Conservation (phyloP, 1,140 invertebrate species). For the Delia radicum region DNA sequence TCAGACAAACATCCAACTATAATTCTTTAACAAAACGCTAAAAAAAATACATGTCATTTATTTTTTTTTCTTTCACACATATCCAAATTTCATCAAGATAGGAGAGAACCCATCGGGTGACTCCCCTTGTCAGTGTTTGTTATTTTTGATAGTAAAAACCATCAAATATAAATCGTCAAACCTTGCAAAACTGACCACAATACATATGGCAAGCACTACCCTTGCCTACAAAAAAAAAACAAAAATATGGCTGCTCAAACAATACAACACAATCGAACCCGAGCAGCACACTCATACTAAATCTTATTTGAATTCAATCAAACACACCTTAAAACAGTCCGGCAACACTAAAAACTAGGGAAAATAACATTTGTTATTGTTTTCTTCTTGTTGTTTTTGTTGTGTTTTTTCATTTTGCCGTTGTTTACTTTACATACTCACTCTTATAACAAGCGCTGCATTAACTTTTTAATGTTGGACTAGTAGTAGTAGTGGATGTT, state of each 20-base stretch:
- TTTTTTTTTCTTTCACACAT: too few species aligned
- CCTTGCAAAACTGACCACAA: too few species aligned
- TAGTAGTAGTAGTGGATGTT: background rate
- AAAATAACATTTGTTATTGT: background rate
- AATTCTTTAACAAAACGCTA: too few species aligned
- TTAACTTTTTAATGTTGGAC: background rate
- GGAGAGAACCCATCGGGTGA: too few species aligned
- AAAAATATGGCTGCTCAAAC: background rate
- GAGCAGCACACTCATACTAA: too few species aligned
- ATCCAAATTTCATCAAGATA: too few species aligned
- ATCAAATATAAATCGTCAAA: too few species aligned
- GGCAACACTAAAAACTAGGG: background rate
- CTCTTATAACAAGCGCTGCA: background rate
- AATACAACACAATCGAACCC: background rate
- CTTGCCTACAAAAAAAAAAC: background rate
- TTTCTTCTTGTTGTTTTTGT: background rate
- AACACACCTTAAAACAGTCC: background rate
- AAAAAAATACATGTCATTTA: too few species aligned
- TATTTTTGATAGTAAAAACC: too few species aligned
- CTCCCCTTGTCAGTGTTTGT: too few species aligned
- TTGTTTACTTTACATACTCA: background rate
- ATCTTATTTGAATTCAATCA: background rate
- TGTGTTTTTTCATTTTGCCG: background rate
- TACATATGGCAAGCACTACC: too few species aligned
- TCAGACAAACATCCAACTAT: too few species aligned